A percentile compares a stretch with the other conserved stretches of the same genome.
These are phyloP conservation scores for Ectemnius cavifrons DNA, from an alignment of 2,888 invertebrate species.

Conservation along the genomic window DNA sequence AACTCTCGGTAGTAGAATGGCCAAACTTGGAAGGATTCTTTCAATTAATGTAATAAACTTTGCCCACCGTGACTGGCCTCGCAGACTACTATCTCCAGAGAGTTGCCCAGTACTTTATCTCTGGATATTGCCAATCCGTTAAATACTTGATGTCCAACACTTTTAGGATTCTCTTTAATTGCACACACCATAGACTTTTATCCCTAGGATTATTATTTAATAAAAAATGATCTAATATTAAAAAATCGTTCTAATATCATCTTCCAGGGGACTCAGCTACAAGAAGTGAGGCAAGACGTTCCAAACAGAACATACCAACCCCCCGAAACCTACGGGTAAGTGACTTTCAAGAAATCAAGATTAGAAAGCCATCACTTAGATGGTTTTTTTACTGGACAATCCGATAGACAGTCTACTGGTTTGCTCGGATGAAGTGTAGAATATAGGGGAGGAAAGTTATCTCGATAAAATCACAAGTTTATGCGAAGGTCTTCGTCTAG, in stretches of 20 bases:
- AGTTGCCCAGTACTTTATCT: too few relatives aligned
- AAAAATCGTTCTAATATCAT: background rate
- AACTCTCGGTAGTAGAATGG: too few relatives aligned
- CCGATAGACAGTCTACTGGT: too few relatives aligned
- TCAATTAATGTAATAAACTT: too few relatives aligned
- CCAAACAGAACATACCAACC: slow-evolving; percentile 66
- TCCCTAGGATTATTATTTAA: too few relatives aligned
- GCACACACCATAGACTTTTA: too few relatives aligned
- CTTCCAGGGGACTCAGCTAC: slow-evolving; percentile 70
- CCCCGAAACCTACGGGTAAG: slow-evolving; percentile 72
- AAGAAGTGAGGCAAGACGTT: slow-evolving; percentile 69
- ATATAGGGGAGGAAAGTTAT: too few relatives aligned
- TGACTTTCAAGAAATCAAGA: slow-evolving; percentile 37
- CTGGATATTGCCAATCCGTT: too few relatives aligned
- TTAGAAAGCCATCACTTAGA: background rate
- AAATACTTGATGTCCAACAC: background rate
- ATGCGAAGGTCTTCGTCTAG: slow-evolving; percentile 64
- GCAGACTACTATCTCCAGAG: too few relatives aligned
- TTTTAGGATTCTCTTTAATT: background rate
- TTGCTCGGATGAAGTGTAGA: too few relatives aligned
- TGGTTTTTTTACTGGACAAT: too few relatives aligned
- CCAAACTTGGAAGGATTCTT: too few relatives aligned
- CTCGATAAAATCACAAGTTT: slow-evolving; percentile 36
- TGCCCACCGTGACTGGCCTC: background rate
- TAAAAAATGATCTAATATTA: background rate